These are phyloP conservation scores for Hesperophylax magnus DNA, from an alignment of 1,140 invertebrate genomes.

Conservation along the genomic window DNA sequence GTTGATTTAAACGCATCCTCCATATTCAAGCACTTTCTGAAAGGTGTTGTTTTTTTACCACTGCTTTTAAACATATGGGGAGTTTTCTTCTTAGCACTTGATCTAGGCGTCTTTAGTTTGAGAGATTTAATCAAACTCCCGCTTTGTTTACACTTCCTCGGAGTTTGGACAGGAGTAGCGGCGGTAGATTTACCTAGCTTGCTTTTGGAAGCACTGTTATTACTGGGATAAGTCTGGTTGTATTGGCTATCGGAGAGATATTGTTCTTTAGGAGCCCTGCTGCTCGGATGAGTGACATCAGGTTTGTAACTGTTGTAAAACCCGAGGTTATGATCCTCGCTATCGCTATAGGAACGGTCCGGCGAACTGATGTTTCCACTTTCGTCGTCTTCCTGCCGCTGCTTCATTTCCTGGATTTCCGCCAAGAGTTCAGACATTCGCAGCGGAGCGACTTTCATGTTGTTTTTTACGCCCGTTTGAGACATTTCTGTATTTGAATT, in stretches of 20 bases:
- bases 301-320: slow-evolving; percentile 58
- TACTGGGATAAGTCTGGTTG: slow-evolving; percentile 60
- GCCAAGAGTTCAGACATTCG: slow-evolving; percentile 66
- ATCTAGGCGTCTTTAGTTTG: slow-evolving; percentile 46
- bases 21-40: slow-evolving; percentile 18
- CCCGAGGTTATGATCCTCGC: slow-evolving; percentile 56
- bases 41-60: slow-evolving; percentile 35
- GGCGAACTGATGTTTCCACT: slow-evolving; percentile 61
- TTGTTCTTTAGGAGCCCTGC: slow-evolving; percentile 63
- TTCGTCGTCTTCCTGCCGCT: slow-evolving; percentile 61
- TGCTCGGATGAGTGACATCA: slow-evolving; percentile 57
- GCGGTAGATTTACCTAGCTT: slow-evolving; percentile 43
- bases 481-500: slow-evolving; percentile 38
- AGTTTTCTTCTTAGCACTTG: slow-evolving; percentile 52
- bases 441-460: slow-evolving; percentile 66
- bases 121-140: slow-evolving; percentile 58
- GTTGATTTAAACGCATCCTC: slow-evolving; percentile 38
- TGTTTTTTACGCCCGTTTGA: slow-evolving; percentile 65
- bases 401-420: slow-evolving; percentile 63
- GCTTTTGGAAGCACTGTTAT: slow-evolving; percentile 55
- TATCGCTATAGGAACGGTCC: slow-evolving; percentile 61
- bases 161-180: slow-evolving; percentile 59
- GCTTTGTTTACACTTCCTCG: slow-evolving; percentile 56
- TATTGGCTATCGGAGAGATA: slow-evolving; percentile 53
- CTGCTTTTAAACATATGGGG: slow-evolving; percentile 23